A percentile compares a stretch with the other conserved stretches of the same genome.
Evolutionary conservation across 2,888 invertebrate species (phyloP).

Genomic region (Tachina grossa): DNA sequence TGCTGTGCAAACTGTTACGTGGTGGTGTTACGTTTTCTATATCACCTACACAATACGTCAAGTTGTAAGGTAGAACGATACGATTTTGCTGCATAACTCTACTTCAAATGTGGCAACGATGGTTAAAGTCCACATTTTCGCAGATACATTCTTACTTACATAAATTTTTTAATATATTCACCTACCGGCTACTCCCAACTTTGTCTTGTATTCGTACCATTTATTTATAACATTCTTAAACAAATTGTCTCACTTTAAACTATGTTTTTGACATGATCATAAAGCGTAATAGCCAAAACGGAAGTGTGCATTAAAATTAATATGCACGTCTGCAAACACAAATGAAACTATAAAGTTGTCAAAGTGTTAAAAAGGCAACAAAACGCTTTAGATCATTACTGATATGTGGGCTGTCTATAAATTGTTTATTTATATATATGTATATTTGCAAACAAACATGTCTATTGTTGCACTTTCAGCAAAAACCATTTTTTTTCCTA

Average conservation of each 20-base stretch:
- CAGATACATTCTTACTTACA: no score
- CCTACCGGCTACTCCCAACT: no score
- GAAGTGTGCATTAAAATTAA: slow-evolving; percentile 33
- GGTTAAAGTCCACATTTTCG: no score
- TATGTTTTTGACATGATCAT: slow-evolving; percentile 8
- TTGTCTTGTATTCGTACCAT: not conserved
- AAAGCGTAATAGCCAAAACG: slow-evolving; percentile 16
- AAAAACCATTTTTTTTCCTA: not conserved
- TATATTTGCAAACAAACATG: not conserved
- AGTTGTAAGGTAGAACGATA: no score
- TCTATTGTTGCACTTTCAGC: slow-evolving; percentile 25
- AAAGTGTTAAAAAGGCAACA: slow-evolving; percentile 45
- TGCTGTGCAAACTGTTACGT: no score
- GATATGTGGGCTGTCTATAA: slow-evolving; percentile 24
- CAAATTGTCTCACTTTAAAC: slow-evolving; percentile 13
- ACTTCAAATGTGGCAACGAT: no score
- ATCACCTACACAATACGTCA: no score
- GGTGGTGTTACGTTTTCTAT: no score
- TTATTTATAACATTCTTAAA: slow-evolving; percentile 8
- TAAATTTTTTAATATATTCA: no score
- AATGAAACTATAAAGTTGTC: slow-evolving; percentile 47
- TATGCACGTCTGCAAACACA: slow-evolving; percentile 12
- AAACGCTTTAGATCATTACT: slow-evolving; percentile 35
- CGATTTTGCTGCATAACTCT: no score
- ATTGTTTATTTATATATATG: not conserved